Base-by-base conservation (phyloP, 2,797 vertebrate genomes). In the Sciurus carolinensis region DNA sequence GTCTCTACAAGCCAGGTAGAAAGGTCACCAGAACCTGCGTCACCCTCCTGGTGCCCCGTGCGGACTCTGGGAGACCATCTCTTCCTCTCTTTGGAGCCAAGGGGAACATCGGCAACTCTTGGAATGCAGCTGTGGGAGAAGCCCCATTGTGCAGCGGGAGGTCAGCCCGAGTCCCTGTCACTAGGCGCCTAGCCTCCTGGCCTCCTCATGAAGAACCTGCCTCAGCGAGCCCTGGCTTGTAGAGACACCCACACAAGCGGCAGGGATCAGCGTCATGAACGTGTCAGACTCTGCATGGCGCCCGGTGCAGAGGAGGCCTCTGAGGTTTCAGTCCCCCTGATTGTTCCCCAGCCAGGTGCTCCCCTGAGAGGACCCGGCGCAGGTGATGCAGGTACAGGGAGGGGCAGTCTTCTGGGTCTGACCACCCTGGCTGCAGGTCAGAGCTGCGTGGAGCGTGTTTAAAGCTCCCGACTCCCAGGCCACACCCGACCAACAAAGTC, bases 311-410 rank as follows among this genome's bases (percentile, higher is more conserved):
- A 59, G 83, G 26, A 18, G 15, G 11, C 7, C 62, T 57, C n/a
- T 30, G 1, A 11, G 39, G 7, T 18, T 24, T 36, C 44, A 30
- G 3, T 4, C 17, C 39, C 39, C 39, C 39, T 39, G 39, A 39
- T 39, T 39, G 39, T 39, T 39, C 39, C 24, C 3, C 0, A 0
- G 44, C 15, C 12, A 2, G 39, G 26, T 5, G 39, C 4, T n/a
- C n/a, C 0, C 4, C 47, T 1, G 24, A 59, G 28, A 30, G 4
- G 1, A 42, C 15, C 11, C 3, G 14, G 69, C 4, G 26, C 14
- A 10, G 3, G 9, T 0, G 12, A 15, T 0, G 3, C 24, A 50
- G 36, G 10, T 17, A 5, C 4, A 20, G 9, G 18, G 42, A n/a
- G 47, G 75, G 75, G 30, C 10, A 0, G 1, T 8, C 4, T 24